A percentile compares a stretch with the other conserved stretches of the same genome.
These are phyloP conservation scores for Lasioglossum calceatum DNA, from an alignment of 2,888 invertebrate genomes.

Conservation along the genomic window DNA sequence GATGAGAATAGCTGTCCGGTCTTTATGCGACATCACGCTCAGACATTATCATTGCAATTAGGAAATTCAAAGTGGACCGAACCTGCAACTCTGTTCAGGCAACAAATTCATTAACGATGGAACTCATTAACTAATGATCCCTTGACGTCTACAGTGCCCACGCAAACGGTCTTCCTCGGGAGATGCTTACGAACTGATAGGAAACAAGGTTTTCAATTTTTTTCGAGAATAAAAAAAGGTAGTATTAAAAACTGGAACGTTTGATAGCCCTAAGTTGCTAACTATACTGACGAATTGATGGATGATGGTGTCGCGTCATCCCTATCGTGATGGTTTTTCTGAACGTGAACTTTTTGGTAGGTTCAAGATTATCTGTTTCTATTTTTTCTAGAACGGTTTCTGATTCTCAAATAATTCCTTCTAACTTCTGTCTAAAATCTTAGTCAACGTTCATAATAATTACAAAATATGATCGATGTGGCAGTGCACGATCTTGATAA, in stretches of 20 bases:
- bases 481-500: background rate
- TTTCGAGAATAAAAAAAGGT: background rate
- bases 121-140: slow-evolving; percentile 24
- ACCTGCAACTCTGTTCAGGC: background rate
- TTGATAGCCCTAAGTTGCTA: background rate
- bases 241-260: background rate
- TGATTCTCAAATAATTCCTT: background rate
- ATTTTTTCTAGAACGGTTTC: background rate
- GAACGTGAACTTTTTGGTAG: background rate
- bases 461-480: background rate
- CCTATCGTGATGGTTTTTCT: background rate
- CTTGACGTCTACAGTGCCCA: background rate
- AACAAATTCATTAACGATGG: slow-evolving; percentile 9
- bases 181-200: background rate
- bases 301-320: background rate
- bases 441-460: background rate
- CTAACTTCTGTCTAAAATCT: background rate
- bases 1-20: background rate
- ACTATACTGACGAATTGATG: background rate
- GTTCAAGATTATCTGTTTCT: background rate
- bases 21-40: slow-evolving; percentile 12
- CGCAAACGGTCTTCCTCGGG: background rate
- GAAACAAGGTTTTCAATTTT: background rate
- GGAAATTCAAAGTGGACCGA: background rate
- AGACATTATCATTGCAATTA: slow-evolving; percentile 53